Percentiles rank a stretch among this genome's conserved stretches.
These are phyloP conservation scores for Epizoanthus scotinus DNA, from an alignment of 92 coral and sea anemone genomes.

Conservation along the genomic window DNA sequence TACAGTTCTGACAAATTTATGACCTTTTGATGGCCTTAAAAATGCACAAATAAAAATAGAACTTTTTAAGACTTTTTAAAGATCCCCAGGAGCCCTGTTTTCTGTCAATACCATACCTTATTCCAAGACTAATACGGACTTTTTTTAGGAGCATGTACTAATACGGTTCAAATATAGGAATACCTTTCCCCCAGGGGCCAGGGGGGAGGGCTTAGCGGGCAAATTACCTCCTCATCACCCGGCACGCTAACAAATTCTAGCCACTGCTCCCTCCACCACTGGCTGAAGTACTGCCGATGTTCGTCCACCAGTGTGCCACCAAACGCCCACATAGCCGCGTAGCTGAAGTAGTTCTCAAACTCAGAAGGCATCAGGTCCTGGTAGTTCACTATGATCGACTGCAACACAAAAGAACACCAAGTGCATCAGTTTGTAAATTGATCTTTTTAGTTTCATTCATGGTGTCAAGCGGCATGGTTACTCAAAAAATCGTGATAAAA, in stretches of 20 bases:
- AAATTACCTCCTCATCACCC: constrained; percentile 91
- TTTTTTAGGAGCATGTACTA: too few relatives aligned
- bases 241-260: constrained; percentile 76
- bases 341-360: constrained; percentile 93
- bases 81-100: too few relatives aligned
- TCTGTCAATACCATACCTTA: too few relatives aligned
- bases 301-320: constrained; percentile 90
- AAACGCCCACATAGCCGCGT: constrained; percentile 99
- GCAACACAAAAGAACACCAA: background rate
- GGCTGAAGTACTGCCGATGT: constrained; percentile 91
- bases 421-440: background rate
- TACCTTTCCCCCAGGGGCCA: too few relatives aligned
- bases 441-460: background rate
- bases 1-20: too few relatives aligned
- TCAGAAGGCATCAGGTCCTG: constrained; percentile 90
- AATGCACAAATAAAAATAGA: too few relatives aligned
- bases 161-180: too few relatives aligned
- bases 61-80: too few relatives aligned
- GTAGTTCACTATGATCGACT: constrained; percentile 89
- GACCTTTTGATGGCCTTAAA: too few relatives aligned
- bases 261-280: constrained; percentile 99
- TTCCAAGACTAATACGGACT: too few relatives aligned
- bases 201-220: background rate
- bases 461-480: too few relatives aligned
- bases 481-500: too few relatives aligned